Evolutionary conservation across 2,888 invertebrate genomes (phyloP), one percentile per base, ranked within the genome.

Genomic region (Exephanes ischioxanthus): DNA sequence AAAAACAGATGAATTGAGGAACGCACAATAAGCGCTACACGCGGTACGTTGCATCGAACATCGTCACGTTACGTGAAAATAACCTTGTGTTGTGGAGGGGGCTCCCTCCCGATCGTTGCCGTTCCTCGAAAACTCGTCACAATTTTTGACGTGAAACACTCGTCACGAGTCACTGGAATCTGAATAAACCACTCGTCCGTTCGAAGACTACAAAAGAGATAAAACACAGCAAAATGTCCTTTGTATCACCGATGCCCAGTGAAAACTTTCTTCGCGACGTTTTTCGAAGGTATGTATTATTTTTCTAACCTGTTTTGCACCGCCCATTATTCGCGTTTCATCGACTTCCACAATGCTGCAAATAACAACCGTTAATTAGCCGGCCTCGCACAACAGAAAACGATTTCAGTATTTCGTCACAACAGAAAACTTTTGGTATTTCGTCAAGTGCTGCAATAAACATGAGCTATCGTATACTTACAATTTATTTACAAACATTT

Each of bases 241-340:
- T 96, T 90, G 95, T 95, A 89, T 96, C 96, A 72, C 95, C 96
- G 33, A 96, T 97, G 96, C 97, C 97, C 0, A 96, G 95, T 91
- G 95, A 97, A 83, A 96, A 97, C 89, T 97, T 97, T 92, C 94
- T 97, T 14, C 97, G 97, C 97, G 96, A 97, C 90, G 96, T 97
- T 45, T 97, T 97, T 92, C 96, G 97, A 94, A 96, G 97, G 97
- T 97, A 95, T 72, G 41, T 45, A 66, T n/a, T 85, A 9, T 51
- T 78, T 45, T 67, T 51, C 80, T 26, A 41, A 66, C 14, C 26
- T 4, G 14, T 30, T 58, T 67, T 2, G 9, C 14, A 48, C 3
- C 53, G 61, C 41, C 22, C 45, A 45, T 63, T 41, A 41, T 51
- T 11, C 41, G 6, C 14, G 19, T 0, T 37, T n/a, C n/a, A 41